Percentiles rank a stretch among this genome's conserved stretches.
phyloP scores from a whole-genome alignment of 2,797 vertebrate genomes.

The Ctenopoma kingsleyae region DNA sequence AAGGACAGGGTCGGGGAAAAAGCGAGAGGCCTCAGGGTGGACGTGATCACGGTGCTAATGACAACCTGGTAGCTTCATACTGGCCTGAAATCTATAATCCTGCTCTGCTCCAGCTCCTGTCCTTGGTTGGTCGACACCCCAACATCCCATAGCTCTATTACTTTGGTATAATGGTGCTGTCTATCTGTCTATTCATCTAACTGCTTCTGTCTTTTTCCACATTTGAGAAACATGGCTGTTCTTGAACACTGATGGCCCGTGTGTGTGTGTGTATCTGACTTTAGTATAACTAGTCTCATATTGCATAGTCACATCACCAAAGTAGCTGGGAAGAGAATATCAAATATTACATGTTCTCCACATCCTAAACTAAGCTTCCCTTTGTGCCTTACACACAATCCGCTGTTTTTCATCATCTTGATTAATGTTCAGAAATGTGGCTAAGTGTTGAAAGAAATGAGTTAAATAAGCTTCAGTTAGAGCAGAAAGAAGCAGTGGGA shows the following conservation, averaged over 20 bases:
- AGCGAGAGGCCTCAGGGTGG: slow-evolving; percentile 39
- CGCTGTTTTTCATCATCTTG: too few species aligned
- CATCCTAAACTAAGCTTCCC: too few species aligned
- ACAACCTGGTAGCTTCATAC: slow-evolving; percentile 7
- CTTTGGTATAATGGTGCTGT: not conserved
- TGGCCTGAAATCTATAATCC: slow-evolving; percentile 39
- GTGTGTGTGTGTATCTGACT: not conserved
- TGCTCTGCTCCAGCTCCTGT: slow-evolving; percentile 36
- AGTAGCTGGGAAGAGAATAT: not conserved
- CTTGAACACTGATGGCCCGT: not conserved
- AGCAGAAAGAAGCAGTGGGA: too few species aligned
- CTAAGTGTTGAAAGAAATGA: not conserved
- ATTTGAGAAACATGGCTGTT: not conserved
- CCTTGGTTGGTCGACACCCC: slow-evolving; percentile 29
- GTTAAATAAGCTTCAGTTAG: not conserved
- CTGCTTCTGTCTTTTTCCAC: not conserved
- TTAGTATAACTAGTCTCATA: not conserved
- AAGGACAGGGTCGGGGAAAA: slow-evolving; percentile 62
- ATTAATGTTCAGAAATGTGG: not conserved
- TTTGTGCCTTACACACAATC: not conserved
- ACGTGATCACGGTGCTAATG: slow-evolving; percentile 67
- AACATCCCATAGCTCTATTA: slow-evolving; percentile 16
- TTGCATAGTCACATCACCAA: not conserved
- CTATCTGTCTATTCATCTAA: not conserved
- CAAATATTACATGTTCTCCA: too few species aligned